Percentiles rank a stretch among this genome's conserved stretches.
Evolutionary conservation across 2,888 invertebrate species (phyloP).

Genomic region (Dasysyrphus albostriatus): DNA sequence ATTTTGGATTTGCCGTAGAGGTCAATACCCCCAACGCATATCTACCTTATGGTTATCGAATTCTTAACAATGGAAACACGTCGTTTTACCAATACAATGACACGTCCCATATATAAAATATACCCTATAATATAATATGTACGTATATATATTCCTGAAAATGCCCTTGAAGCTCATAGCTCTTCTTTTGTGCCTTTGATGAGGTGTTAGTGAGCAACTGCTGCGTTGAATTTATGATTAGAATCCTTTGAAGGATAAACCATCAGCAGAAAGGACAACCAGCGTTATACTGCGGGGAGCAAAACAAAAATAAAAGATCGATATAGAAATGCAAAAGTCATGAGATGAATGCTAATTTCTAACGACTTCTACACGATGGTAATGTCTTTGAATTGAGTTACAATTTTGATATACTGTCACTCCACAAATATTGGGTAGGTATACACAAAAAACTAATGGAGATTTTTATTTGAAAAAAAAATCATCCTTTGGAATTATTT

Average conservation of each 20-base stretch:
- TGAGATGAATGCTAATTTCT: constrained; percentile 73
- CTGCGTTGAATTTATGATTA: constrained; percentile 74
- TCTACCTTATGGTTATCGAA: constrained; percentile 5
- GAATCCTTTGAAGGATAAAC: constrained; percentile 50
- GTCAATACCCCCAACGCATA: constrained; percentile 50
- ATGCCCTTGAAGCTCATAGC: constrained; percentile 41
- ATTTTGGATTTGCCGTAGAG: constrained; percentile 46
- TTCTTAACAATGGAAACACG: constrained; percentile 20
- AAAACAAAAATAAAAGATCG: constrained; percentile 10
- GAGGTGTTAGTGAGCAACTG: constrained; percentile 74
- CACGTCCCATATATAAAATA: no score
- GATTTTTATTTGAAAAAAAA: not conserved
- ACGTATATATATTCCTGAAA: constrained; percentile 31
- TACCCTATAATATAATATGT: no score
- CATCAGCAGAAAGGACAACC: constrained; percentile 18
- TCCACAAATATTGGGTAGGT: not conserved
- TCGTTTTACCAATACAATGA: constrained; percentile 7
- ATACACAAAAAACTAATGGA: not conserved
- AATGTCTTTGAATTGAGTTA: constrained; percentile 72
- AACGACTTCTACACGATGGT: constrained; percentile 35
- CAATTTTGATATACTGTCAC: constrained; percentile 66
- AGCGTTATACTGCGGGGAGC: not conserved
- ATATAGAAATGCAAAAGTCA: constrained; percentile 65
- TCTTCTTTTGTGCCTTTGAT: constrained; percentile 62
- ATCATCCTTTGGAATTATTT: not conserved